Evolutionary conservation across 2,888 invertebrate species (phyloP).

Genomic region (Acrobeloides nanus): DNA sequence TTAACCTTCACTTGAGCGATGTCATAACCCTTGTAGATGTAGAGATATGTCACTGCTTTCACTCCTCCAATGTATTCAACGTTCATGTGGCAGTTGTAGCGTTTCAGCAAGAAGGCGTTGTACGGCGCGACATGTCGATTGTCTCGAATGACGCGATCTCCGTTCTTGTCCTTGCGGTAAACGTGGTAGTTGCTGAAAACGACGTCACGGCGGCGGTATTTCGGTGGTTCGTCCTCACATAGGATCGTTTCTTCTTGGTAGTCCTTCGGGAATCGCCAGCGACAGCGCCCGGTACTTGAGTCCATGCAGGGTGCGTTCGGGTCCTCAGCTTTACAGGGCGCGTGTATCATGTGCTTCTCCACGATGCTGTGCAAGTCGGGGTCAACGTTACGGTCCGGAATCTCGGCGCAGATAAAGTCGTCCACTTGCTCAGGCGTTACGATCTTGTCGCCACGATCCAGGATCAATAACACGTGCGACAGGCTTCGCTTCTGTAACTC

Average conservation of each 20-base stretch:
- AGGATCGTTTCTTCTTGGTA: not conserved
- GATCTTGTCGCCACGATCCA: not conserved
- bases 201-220: too few relatives aligned
- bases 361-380: not conserved
- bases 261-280: not conserved
- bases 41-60: not conserved
- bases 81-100: not conserved
- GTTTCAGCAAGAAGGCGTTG: not conserved
- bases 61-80: not conserved
- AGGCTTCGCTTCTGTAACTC: slow-evolving; percentile 4
- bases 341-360: slow-evolving; percentile 1
- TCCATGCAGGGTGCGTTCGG: too few relatives aligned
- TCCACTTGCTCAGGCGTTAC: not conserved
- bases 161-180: too few relatives aligned
- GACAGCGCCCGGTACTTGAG: not conserved
- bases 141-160: too few relatives aligned
- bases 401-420: not conserved
- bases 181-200: too few relatives aligned
- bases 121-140: not conserved
- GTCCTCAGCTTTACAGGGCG: not conserved
- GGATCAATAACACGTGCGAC: not conserved
- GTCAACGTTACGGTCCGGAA: not conserved
- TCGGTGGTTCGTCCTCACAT: not conserved
- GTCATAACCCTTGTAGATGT: too few relatives aligned
- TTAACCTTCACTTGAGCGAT: too few relatives aligned